Conservation (phyloP, 2,113 vertebrate species). For the Neolamprologus hecqui region DNA sequence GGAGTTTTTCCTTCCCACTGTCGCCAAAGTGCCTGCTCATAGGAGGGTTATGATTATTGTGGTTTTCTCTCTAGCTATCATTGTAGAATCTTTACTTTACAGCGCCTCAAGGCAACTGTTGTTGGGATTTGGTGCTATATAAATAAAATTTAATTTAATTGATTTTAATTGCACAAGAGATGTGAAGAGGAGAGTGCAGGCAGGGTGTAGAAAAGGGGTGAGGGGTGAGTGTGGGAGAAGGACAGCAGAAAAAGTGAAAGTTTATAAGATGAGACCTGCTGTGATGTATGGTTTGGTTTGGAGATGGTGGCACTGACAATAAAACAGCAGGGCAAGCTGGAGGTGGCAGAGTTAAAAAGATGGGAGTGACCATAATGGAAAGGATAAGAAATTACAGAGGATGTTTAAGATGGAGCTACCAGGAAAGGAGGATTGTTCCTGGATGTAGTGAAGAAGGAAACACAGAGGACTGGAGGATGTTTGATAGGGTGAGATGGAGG, state of each 20-base stretch:
- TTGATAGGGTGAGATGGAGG: not conserved
- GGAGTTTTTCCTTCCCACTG: not conserved
- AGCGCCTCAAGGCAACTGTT: not conserved
- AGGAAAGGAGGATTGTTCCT: not conserved
- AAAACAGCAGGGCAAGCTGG: not conserved
- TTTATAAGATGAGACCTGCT: not conserved
- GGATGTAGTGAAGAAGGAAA: not conserved
- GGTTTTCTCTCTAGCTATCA: not conserved
- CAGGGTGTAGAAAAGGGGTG: not conserved
- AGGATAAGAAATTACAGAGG: not conserved
- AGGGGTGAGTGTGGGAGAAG: not conserved
- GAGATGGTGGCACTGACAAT: not conserved
- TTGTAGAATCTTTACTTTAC: not conserved
- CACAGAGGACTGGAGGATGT: not conserved
- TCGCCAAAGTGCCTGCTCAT: not conserved
- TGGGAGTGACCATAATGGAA: not conserved
- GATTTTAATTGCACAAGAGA: not conserved
- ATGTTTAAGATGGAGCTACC: not conserved
- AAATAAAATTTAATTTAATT: not conserved
- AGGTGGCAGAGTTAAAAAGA: not conserved
- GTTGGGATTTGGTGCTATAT: not conserved
- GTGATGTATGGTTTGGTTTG: not conserved
- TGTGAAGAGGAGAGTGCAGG: not conserved
- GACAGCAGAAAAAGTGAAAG: not conserved
- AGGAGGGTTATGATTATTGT: not conserved